Conservation (phyloP, 2,888 invertebrate genomes). For the Eupithecia subfuscata region DNA sequence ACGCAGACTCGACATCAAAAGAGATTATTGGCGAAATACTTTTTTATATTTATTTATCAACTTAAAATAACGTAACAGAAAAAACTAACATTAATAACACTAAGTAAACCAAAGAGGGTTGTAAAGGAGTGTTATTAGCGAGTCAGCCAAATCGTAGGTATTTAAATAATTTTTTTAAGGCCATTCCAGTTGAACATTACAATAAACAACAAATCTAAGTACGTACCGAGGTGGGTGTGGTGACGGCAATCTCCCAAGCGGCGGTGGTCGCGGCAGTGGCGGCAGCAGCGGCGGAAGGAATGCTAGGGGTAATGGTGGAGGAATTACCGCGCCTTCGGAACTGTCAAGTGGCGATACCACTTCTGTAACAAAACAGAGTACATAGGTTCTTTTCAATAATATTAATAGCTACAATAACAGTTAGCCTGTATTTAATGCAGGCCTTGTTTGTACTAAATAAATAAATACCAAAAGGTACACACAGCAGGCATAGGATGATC, state of each 20-base stretch:
- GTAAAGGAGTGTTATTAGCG: too few species aligned
- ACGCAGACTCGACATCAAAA: too few species aligned
- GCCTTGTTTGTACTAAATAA: background rate
- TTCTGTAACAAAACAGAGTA: slow-evolving; percentile 60
- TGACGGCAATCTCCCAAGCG: slow-evolving; percentile 83
- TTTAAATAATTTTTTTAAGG: too few species aligned
- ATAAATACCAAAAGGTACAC: too few species aligned
- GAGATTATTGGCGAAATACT: too few species aligned
- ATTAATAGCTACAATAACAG: background rate
- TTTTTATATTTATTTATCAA: too few species aligned
- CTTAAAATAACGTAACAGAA: too few species aligned
- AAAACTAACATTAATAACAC: too few species aligned
- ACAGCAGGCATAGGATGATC: too few species aligned
- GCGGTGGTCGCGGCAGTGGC: slow-evolving; percentile 86
- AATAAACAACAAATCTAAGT: background rate
- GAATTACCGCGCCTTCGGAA: slow-evolving; percentile 64
- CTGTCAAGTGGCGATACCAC: slow-evolving; percentile 81
- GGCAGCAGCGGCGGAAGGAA: slow-evolving; percentile 84
- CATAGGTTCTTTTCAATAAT: background rate
- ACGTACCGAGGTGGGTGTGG: slow-evolving; percentile 81
- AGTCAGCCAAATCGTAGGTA: too few species aligned
- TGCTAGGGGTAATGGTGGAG: slow-evolving; percentile 84
- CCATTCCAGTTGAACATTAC: too few species aligned
- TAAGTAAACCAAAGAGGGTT: too few species aligned
- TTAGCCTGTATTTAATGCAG: background rate